These are phyloP conservation scores for Flexamia atlantica DNA, from an alignment of 2,888 invertebrate genomes.

Conservation along the genomic window DNA sequence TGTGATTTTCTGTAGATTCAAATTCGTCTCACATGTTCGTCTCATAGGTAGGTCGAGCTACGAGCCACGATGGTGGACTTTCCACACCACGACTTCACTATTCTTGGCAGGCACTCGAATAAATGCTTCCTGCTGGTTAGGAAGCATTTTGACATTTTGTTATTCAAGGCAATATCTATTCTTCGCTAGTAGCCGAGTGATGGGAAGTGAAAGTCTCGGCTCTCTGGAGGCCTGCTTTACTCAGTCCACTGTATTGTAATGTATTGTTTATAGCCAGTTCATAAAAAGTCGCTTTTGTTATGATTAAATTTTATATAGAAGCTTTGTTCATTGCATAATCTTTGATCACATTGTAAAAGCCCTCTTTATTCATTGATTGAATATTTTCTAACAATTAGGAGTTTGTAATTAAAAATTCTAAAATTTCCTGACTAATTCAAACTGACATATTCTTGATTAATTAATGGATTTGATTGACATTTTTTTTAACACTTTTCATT, in stretches of 20 bases:
- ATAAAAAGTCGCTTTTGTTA: background rate
- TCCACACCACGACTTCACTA: background rate
- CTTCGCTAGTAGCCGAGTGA: background rate
- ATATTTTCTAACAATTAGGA: no score
- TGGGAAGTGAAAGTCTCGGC: background rate
- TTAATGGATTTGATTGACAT: no score
- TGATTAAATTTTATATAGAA: background rate
- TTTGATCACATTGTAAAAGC: background rate
- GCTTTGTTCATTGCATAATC: background rate
- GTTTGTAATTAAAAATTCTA: no score
- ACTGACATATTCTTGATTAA: no score
- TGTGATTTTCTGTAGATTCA: background rate
- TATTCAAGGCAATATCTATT: conserved; percentile 12
- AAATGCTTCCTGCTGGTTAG: conserved; percentile 39
- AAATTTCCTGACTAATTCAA: no score
- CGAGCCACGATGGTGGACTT: background rate
- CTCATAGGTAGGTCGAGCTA: background rate
- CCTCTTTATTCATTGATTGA: background rate
- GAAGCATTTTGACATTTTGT: conserved; percentile 36
- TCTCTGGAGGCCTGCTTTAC: background rate
- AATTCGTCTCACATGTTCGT: background rate
- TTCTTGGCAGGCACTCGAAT: conserved; percentile 49
- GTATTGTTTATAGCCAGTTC: background rate
- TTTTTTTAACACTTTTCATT: no score
- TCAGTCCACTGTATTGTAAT: background rate